Conservation (phyloP, 2,797 vertebrate genomes). For the Phrynocephalus guinanensis region DNA sequence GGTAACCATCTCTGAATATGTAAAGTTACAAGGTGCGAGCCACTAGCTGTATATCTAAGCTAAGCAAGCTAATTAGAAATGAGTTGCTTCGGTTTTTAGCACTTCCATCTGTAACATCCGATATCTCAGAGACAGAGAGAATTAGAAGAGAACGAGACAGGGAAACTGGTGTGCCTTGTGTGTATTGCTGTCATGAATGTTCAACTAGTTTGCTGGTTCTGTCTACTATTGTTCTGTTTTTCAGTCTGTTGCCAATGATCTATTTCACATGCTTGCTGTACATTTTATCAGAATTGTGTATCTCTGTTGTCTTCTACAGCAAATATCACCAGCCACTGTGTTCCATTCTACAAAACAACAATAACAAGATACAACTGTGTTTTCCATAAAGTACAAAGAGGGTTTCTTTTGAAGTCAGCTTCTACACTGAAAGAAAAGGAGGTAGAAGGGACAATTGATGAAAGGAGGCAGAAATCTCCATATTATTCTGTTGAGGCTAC, state of each 20-base stretch:
- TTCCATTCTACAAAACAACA: background rate
- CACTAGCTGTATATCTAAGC: slow-evolving; percentile 17
- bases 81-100: background rate
- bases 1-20: slow-evolving; percentile 11
- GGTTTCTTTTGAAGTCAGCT: slow-evolving; percentile 31
- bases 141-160: background rate
- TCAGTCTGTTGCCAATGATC: slow-evolving; percentile 26
- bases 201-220: background rate
- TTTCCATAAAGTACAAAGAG: slow-evolving; percentile 18
- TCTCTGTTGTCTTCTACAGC: background rate
- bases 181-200: slow-evolving; percentile 21
- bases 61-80: slow-evolving; percentile 31
- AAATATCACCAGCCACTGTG: slow-evolving; percentile 12
- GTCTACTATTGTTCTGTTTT: slow-evolving; percentile 11
- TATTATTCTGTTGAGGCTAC: slow-evolving; percentile 27
- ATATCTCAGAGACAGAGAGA: background rate
- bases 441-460: background rate
- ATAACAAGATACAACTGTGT: slow-evolving; percentile 15
- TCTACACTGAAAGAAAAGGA: slow-evolving; percentile 25
- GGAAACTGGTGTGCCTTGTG: background rate
- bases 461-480: slow-evolving; percentile 25
- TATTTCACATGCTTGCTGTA: slow-evolving; percentile 30
- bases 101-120: slow-evolving; percentile 29
- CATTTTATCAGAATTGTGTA: slow-evolving; percentile 33
- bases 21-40: background rate